These are phyloP conservation scores for Papilio gigon DNA, from an alignment of 2,888 invertebrate genomes.

Conservation along the genomic window DNA sequence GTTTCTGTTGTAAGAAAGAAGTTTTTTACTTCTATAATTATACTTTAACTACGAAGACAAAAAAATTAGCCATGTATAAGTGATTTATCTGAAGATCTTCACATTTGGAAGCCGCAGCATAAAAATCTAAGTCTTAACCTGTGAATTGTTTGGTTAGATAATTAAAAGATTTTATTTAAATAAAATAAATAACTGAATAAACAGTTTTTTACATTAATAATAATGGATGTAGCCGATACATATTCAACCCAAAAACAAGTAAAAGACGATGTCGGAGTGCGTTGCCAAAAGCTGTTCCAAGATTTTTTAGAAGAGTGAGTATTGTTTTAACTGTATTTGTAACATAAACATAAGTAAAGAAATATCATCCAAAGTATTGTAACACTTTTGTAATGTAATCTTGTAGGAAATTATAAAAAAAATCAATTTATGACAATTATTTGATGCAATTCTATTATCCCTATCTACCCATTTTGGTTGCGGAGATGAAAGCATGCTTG, in stretches of 20 bases:
- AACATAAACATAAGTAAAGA: background rate
- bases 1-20: background rate
- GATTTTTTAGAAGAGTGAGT: slow-evolving; percentile 97
- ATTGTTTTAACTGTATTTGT: slow-evolving; percentile 23
- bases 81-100: background rate
- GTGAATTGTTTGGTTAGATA: background rate
- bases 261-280: slow-evolving; percentile 94
- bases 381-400: background rate
- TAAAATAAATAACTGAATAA: background rate
- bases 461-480: background rate
- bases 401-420: background rate
- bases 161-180: background rate
- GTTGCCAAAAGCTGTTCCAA: slow-evolving; percentile 97
- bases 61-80: too few relatives aligned
- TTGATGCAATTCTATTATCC: background rate
- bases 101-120: background rate
- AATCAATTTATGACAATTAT: background rate
- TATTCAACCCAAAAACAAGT: slow-evolving; percentile 89
- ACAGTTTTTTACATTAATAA: background rate
- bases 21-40: background rate
- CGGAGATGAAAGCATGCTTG: too few relatives aligned
- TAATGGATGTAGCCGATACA: slow-evolving; percentile 92
- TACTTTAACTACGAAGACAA: background rate
- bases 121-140: background rate
- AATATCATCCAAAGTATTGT: background rate